Percentiles rank a stretch among this genome's conserved stretches.
phyloP scores from a whole-genome alignment of 2,888 invertebrate genomes.

The Meteorus cinctellus region DNA sequence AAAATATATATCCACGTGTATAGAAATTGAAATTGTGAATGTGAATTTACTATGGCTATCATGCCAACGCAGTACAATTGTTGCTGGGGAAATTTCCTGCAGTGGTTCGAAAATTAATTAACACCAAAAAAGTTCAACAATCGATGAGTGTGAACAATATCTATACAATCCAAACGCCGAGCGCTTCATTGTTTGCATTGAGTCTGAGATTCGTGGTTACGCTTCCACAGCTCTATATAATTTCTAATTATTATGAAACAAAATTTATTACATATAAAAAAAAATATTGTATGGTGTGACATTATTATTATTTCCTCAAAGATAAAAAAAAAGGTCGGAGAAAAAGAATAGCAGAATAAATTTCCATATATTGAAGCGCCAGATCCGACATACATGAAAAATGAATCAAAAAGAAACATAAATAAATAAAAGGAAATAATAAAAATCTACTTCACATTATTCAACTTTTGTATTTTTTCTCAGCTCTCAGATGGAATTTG shows the following conservation, averaged over 20 bases:
- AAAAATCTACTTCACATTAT: no score
- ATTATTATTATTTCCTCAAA: no score
- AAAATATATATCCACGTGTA: background rate
- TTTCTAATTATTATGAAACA: background rate
- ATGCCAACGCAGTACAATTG: background rate
- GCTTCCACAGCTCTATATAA: background rate
- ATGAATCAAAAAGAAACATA: background rate
- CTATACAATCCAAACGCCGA: background rate
- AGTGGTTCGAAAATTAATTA: constrained; percentile 7
- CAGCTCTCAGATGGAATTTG: background rate
- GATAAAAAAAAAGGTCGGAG: background rate
- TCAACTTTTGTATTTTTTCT: no score
- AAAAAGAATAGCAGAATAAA: background rate
- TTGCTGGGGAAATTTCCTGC: background rate
- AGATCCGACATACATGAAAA: background rate
- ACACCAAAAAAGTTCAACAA: background rate
- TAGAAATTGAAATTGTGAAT: background rate
- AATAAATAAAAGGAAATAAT: background rate
- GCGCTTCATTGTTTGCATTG: background rate
- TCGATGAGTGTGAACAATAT: background rate
- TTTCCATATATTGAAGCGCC: background rate
- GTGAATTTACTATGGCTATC: background rate
- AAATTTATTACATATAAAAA: no score
- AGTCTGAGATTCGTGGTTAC: background rate
- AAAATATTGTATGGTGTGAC: no score